Base-by-base conservation (phyloP, 1,140 invertebrate genomes). In the Arion vulgaris region DNA sequence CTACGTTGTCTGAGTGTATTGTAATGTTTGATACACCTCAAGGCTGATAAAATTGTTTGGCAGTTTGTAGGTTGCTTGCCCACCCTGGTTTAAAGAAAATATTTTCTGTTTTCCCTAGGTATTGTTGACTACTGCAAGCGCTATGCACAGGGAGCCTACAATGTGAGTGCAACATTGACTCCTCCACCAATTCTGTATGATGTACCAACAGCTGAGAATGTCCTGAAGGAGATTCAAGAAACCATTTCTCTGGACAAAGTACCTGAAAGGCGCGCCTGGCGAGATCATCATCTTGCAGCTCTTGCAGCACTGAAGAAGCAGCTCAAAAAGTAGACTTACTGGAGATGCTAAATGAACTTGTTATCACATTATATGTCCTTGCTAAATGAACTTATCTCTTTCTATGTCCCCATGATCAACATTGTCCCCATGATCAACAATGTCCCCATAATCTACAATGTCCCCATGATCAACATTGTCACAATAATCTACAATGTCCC, bases 231-330 rank as follows among this genome's bases (percentile, higher is more conserved):
- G 87, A 90, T 98, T 38, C 45, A 68, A 5, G 26, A 71, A 36
- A 69, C 41, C 19, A 83, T 96, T n/a, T 96, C 97, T 0, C 84
- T 97, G 17, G 94, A 96, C n/a, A 94, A 95, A 88, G 91, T 98
- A 32, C 93, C 93, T 57, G 95, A 96, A 75, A 92, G 96, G 81
- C 93, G 96, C 51, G 93, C 93, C 1, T 98, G 97, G 96, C 93
- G 97, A 68, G 97, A 98, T 89, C 93, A 94, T 45, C 95, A 95
- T 82, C 93, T 98, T 26, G 96, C 96, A 0, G 95, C 96, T 80
- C 92, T 98, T 13, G 95, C 96, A 5, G 92, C 95, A 83, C 91
- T 98, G 36, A 98, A 98, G 90, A 95, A 95, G 83, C 92, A 93
- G 32, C 51, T 72, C 34, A 79, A 83, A 49, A 49, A 83, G 41